Base-by-base conservation (phyloP, 2,113 vertebrate species). In the Tetrax tetrax region DNA sequence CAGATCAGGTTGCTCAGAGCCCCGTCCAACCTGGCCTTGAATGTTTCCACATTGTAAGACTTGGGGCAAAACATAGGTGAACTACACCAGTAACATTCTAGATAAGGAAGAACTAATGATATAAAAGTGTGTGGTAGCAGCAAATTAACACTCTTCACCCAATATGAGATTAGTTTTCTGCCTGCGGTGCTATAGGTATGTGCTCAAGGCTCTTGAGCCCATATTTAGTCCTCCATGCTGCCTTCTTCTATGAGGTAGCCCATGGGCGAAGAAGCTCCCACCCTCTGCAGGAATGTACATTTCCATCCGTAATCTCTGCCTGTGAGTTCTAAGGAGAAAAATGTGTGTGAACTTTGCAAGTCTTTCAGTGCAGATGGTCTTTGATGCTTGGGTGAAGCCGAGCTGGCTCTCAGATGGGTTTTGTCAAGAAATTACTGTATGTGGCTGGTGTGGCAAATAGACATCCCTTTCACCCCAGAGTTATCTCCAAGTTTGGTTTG, bases 281-380 rank as follows among this genome's bases (percentile, higher is more conserved):
- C 47, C 14, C 0, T 0, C 33, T 80, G 31, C 8, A 3, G 10
- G 25, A 37, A 38, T 33, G 22, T 43, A 8, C 1, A 0, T 74
- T 77, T 86, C 43, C 12, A 37, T 51, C 29, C 3, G 0, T 24
- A 63, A 31, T 69, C 28, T 20, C 83, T 68, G 5, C 7, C 27
- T 47, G 8, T 45, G 37, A 60, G 21, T 65, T 18, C 37, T 8
- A 41, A 27, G 35, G n/a, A 63, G 45, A n/a, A 61, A 20, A 76
- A 65, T 2, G 7, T 27, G 41, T 31, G 43, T 88, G 75, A 66
- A 22, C 6, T n/a, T 47, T 51, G 21, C 35, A 64, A 69, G 20
- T 43, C 48, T 81, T 92, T 93, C 19, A 48, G 37, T 0, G 0
- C 37, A 74, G 57, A 10, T 57, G 37, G 8, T 29, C 65, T 50